A percentile compares a stretch with the other conserved stretches of the same genome.
These are phyloP conservation scores for Heliothis virescens DNA, from an alignment of 1,140 invertebrate genomes.

Conservation along the genomic window DNA sequence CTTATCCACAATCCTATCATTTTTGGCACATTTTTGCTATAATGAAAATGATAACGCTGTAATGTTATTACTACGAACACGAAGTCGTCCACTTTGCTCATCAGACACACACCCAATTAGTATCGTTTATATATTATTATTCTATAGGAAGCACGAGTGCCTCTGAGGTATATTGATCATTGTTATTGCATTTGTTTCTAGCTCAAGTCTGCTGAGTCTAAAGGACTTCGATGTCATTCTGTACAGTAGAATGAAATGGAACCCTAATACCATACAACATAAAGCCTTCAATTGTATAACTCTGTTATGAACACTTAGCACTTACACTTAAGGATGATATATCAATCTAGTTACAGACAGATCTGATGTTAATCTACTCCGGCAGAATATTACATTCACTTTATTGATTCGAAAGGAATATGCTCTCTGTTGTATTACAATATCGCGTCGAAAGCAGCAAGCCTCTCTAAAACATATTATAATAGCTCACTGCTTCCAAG, in stretches of 20 bases:
- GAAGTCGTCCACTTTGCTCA: slow-evolving; percentile 54
- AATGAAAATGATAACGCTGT: slow-evolving; percentile 52
- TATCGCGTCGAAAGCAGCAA: slow-evolving; percentile 74
- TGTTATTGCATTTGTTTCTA: slow-evolving; percentile 67
- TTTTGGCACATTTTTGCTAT: slow-evolving; percentile 77
- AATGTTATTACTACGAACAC: slow-evolving; percentile 36
- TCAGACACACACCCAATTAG: slow-evolving; percentile 67
- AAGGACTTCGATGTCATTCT: slow-evolving; percentile 67
- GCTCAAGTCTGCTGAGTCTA: slow-evolving; percentile 56
- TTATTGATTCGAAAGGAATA: slow-evolving; percentile 64
- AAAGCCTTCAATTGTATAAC: slow-evolving; percentile 56
- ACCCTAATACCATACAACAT: slow-evolving; percentile 58
- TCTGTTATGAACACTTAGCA: slow-evolving; percentile 61
- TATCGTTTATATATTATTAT: slow-evolving; percentile 72
- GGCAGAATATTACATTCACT: slow-evolving; percentile 65
- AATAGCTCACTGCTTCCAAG: slow-evolving; percentile 78
- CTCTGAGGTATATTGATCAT: slow-evolving; percentile 78
- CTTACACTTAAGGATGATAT: slow-evolving; percentile 64
- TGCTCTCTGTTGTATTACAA: slow-evolving; percentile 77
- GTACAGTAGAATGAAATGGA: slow-evolving; percentile 65
- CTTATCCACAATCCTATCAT: slow-evolving; percentile 45
- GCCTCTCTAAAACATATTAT: slow-evolving; percentile 85
- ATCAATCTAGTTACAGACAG: slow-evolving; percentile 68
- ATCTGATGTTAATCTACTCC: slow-evolving; percentile 75
- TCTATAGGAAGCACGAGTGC: slow-evolving; percentile 68